A percentile compares a stretch with the other conserved stretches of the same genome.
Evolutionary conservation across 2,797 vertebrate genomes (phyloP).

Genomic region (Sebastes miniatus): DNA sequence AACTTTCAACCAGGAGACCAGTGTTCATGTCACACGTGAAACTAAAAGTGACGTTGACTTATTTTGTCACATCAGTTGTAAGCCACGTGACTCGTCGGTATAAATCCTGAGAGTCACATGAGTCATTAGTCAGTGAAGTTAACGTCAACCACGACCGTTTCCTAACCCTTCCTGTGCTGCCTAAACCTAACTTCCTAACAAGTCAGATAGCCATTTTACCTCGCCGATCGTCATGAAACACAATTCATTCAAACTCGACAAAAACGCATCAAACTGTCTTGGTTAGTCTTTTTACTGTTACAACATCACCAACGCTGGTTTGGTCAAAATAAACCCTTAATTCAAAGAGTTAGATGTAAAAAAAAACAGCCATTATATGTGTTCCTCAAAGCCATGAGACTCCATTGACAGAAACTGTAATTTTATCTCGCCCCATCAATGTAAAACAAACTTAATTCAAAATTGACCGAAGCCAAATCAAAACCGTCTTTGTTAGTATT

Average conservation of each 20-base stretch:
- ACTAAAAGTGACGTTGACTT: too few species aligned
- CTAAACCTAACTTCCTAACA: too few species aligned
- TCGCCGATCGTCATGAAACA: neutral
- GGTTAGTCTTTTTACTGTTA: neutral
- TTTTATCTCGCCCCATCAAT: neutral
- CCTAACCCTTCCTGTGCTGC: too few species aligned
- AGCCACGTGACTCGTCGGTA: too few species aligned
- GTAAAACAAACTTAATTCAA: neutral
- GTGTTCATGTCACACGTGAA: too few species aligned
- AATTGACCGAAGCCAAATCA: neutral
- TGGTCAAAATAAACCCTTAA: neutral
- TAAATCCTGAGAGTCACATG: too few species aligned
- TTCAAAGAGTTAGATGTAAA: neutral
- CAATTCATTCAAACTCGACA: neutral
- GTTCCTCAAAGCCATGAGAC: neutral
- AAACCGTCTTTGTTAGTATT: neutral
- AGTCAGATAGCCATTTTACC: neutral
- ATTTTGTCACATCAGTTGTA: too few species aligned
- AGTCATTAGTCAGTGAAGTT: too few species aligned
- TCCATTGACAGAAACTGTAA: neutral
- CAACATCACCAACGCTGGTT: neutral
- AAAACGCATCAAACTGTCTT: neutral
- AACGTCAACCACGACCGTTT: too few species aligned
- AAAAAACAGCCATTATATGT: neutral
- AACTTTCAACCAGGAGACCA: too few species aligned